phyloP scores from a whole-genome alignment of 2,797 vertebrate genomes.

The Sebastiscus tertius region DNA sequence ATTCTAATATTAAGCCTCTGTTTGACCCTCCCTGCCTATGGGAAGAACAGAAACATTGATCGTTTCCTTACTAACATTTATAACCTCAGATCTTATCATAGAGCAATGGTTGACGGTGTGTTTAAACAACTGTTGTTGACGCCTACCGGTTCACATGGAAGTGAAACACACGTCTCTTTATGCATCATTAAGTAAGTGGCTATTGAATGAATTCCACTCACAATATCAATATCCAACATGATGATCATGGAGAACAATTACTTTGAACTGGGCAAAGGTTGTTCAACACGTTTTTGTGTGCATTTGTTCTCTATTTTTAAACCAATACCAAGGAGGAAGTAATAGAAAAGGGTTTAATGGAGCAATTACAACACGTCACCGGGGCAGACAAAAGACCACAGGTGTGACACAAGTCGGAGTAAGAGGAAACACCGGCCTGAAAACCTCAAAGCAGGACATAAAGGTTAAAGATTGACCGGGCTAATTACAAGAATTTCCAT shows the following conservation, averaged over 20 bases:
- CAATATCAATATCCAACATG: neutral
- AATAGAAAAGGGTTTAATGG: neutral
- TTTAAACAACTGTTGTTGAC: neutral
- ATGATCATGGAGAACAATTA: neutral
- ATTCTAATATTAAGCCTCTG: neutral
- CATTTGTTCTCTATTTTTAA: conserved; percentile 9
- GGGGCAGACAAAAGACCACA: neutral
- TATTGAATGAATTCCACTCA: neutral
- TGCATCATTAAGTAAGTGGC: neutral
- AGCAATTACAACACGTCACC: neutral
- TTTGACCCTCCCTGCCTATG: neutral
- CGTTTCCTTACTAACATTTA: neutral
- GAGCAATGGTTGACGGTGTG: neutral
- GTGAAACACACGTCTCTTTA: neutral
- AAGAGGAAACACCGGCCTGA: neutral
- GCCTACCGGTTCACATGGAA: neutral
- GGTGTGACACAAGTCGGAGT: neutral
- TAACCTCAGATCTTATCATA: neutral
- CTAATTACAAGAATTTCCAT: neutral
- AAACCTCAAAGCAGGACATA: neutral
- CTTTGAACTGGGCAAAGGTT: conserved; percentile 7
- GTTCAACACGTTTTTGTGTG: neutral
- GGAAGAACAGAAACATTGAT: neutral
- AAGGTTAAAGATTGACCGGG: conserved; percentile 52
- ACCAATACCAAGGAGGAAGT: conserved; percentile 15